These are phyloP conservation scores for Aricia artaxerxes DNA, from an alignment of 2,888 invertebrate species.

Conservation along the genomic window DNA sequence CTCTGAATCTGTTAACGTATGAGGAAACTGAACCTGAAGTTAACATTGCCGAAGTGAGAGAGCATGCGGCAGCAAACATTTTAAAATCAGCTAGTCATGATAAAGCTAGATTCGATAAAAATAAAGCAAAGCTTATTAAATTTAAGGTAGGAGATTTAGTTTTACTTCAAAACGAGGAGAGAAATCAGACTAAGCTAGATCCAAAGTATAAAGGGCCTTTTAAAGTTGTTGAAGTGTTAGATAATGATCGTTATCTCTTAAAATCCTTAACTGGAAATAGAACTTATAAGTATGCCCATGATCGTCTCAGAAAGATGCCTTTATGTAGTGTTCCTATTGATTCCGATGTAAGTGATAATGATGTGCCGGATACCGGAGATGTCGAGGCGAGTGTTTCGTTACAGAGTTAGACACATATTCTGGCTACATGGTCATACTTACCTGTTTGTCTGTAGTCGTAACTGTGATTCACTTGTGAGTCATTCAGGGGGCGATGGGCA, in stretches of 20 bases:
- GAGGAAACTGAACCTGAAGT: neutral
- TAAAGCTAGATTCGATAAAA: neutral
- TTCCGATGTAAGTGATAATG: neutral
- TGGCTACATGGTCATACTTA: neutral
- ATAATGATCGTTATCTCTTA: neutral
- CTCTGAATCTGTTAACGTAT: neutral
- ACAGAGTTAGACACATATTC: neutral
- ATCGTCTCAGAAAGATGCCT: slow-evolving; percentile 10
- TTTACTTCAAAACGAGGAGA: neutral
- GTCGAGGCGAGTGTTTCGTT: neutral
- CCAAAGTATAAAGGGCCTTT: slow-evolving; percentile 9
- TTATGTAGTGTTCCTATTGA: neutral
- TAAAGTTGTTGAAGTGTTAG: neutral
- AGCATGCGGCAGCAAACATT: too few species aligned
- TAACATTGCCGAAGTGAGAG: too few species aligned
- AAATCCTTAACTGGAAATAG: neutral
- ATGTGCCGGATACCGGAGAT: neutral
- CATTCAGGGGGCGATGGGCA: too few species aligned
- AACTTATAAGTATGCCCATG: slow-evolving; percentile 5
- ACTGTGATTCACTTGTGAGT: too few species aligned
- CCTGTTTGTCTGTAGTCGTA: neutral
- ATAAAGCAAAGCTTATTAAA: slow-evolving; percentile 1
- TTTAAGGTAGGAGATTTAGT: slow-evolving; percentile 14
- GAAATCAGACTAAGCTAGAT: slow-evolving; percentile 15
- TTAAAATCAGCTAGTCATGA: too few species aligned